Evolutionary conservation across 64 coral and sea anemone genomes (phyloP).

Genomic region (Catalaphyllia jardinei): DNA sequence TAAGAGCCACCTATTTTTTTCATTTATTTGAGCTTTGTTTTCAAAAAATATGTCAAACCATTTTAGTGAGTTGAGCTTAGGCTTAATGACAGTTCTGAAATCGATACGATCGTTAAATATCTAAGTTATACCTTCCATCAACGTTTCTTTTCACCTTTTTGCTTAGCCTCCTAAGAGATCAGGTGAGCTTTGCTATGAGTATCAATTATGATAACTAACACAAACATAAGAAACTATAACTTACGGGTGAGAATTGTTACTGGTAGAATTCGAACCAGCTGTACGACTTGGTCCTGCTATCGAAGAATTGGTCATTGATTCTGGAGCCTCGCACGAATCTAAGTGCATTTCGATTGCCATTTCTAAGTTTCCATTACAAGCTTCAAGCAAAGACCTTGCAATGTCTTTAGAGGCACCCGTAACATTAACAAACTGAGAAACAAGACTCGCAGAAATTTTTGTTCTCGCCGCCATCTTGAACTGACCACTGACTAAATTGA

Average conservation of each 20-base stretch:
- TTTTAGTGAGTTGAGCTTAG: too few relatives aligned
- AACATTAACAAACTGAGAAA: conserved; percentile 89
- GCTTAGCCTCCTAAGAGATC: too few relatives aligned
- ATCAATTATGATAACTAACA: not conserved
- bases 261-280: conserved; percentile 18
- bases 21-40: too few relatives aligned
- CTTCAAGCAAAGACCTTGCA: conserved; percentile 83
- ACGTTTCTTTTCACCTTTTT: too few relatives aligned
- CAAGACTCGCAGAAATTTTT: conserved; percentile 56
- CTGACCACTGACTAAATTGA: conserved; percentile 7
- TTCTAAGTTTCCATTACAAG: conserved; percentile 97
- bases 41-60: too few relatives aligned
- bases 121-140: too few relatives aligned
- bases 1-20: too few relatives aligned
- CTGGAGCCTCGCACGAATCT: conserved; percentile 64
- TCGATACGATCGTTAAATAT: too few relatives aligned
- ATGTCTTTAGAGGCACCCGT: conserved; percentile 78
- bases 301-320: conserved; percentile 30
- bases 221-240: not conserved
- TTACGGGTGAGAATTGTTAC: conserved; percentile 18
- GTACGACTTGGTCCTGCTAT: conserved; percentile 19
- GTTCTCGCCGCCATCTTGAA: conserved; percentile 86
- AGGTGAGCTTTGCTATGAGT: too few relatives aligned
- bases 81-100: too few relatives aligned
- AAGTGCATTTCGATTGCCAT: conserved; percentile 99